Conservation (phyloP, 1,140 invertebrate species). For the Drosophila busckii region DNA sequence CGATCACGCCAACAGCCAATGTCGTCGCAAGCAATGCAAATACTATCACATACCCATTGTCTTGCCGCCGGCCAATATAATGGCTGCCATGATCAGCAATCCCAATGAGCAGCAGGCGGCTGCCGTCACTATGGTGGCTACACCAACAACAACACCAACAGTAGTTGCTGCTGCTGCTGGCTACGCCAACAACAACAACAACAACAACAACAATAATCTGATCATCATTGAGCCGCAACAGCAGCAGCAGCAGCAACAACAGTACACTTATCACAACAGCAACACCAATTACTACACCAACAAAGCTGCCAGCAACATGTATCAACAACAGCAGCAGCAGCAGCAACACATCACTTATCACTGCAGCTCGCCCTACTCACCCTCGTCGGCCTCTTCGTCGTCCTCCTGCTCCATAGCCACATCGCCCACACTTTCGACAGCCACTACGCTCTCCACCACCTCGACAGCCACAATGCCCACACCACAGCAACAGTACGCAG, state of each 20-base stretch:
- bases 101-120: slow-evolving; percentile 52
- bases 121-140: slow-evolving; percentile 20
- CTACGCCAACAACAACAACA: slow-evolving; percentile 47
- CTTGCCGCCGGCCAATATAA: slow-evolving; percentile 85
- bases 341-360: slow-evolving; percentile 58
- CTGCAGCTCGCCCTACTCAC: slow-evolving; percentile 72
- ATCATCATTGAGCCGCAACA: slow-evolving; percentile 75
- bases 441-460: slow-evolving; percentile 69
- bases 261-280: slow-evolving; percentile 46
- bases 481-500: slow-evolving; percentile 57
- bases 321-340: slow-evolving; percentile 60
- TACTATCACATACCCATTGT: slow-evolving; percentile 94
- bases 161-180: slow-evolving; percentile 27
- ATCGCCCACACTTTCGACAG: slow-evolving; percentile 66
- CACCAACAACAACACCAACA: slow-evolving; percentile 42
- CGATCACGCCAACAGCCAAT: slow-evolving; percentile 94
- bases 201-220: slow-evolving; percentile 67
- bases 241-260: slow-evolving; percentile 48
- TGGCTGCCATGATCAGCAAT: slow-evolving; percentile 76
- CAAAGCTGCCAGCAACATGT: slow-evolving; percentile 47
- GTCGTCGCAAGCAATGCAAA: slow-evolving; percentile 93
- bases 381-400: slow-evolving; percentile 72
- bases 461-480: slow-evolving; percentile 74
- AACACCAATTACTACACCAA: slow-evolving; percentile 37
- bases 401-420: slow-evolving; percentile 77